Percentiles rank a stretch among this genome's conserved stretches.
Evolutionary conservation across 2,113 vertebrate species (phyloP).

Genomic region (Okapia johnstoni): DNA sequence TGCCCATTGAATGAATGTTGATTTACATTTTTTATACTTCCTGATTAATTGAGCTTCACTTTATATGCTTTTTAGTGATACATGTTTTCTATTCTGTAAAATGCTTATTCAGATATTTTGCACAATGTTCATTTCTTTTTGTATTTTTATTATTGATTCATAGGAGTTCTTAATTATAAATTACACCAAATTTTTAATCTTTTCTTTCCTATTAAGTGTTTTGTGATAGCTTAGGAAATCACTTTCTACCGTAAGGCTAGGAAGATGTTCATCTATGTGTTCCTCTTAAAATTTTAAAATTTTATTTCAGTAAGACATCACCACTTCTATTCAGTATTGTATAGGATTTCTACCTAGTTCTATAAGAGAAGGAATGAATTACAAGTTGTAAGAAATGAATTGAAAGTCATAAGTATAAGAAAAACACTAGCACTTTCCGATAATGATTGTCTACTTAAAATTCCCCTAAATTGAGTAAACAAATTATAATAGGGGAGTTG

Average conservation of each 20-base stretch:
- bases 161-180: background rate
- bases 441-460: background rate
- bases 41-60: background rate
- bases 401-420: background rate
- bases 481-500: background rate
- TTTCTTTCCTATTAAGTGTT: background rate
- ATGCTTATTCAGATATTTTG: background rate
- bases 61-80: background rate
- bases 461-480: background rate
- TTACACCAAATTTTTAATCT: background rate
- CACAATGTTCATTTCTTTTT: background rate
- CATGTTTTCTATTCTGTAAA: background rate
- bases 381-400: background rate
- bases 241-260: background rate
- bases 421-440: background rate
- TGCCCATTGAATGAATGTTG: background rate
- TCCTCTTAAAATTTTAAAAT: background rate
- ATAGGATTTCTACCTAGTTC: background rate
- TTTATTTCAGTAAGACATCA: background rate
- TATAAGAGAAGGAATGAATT: background rate
- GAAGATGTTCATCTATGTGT: background rate
- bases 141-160: background rate
- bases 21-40: background rate
- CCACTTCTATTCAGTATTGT: background rate
- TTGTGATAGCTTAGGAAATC: background rate